These are phyloP conservation scores for Eurytoma adleriae DNA, from an alignment of 2,888 invertebrate species.

Conservation along the genomic window DNA sequence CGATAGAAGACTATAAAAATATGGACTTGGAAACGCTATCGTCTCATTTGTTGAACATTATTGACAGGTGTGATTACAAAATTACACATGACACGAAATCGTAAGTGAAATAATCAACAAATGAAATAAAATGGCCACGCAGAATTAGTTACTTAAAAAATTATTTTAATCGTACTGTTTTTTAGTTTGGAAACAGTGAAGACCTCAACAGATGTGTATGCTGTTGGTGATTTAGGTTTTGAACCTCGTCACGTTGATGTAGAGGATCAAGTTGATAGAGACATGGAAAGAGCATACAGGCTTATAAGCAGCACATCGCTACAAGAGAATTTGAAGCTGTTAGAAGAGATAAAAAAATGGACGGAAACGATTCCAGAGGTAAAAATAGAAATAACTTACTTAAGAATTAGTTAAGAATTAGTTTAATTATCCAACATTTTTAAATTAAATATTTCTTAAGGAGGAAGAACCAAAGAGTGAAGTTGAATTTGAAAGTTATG, in stretches of 20 bases:
- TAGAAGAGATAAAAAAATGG: slow-evolving; percentile 39
- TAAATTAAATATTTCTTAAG: slow-evolving; percentile 7
- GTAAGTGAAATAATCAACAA: slow-evolving; percentile 55
- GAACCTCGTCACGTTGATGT: slow-evolving; percentile 57
- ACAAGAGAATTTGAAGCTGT: slow-evolving; percentile 29
- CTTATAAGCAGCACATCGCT: background rate
- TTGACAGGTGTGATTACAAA: slow-evolving; percentile 42
- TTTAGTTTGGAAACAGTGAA: slow-evolving; percentile 56
- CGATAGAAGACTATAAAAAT: slow-evolving; percentile 53
- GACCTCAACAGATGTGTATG: slow-evolving; percentile 56
- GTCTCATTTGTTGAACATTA: slow-evolving; percentile 55
- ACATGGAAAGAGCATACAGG: slow-evolving; percentile 21
- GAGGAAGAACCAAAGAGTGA: background rate
- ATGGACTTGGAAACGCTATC: slow-evolving; percentile 61
- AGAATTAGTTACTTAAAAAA: background rate
- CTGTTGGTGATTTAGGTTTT: slow-evolving; percentile 62
- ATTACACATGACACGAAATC: slow-evolving; percentile 22
- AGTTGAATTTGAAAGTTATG: too few relatives aligned
- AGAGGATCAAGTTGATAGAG: slow-evolving; percentile 4
- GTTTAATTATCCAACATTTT: slow-evolving; percentile 2
- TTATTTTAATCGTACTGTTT: slow-evolving; percentile 48
- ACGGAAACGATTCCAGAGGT: background rate
- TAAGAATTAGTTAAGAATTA: background rate
- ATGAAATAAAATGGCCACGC: slow-evolving; percentile 11
- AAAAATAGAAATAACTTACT: slow-evolving; percentile 9